Base-by-base conservation (phyloP, 1,140 invertebrate species). In the Pogonomyrmex californicus region DNA sequence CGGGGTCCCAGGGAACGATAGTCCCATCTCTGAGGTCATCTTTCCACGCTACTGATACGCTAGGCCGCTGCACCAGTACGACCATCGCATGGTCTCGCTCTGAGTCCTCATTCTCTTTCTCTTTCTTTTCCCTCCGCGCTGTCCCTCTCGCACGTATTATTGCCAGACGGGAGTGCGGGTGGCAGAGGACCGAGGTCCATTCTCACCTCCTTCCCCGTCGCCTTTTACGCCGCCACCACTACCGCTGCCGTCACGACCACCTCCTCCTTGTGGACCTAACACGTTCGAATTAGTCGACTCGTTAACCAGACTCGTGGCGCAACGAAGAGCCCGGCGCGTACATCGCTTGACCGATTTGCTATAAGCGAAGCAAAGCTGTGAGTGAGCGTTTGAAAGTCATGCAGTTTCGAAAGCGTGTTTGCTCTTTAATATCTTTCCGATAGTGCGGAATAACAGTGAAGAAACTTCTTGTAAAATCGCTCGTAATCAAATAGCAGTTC, bases 251-350 rank as follows among this genome's bases (percentile, higher is more conserved):
- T 79, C 68, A 62, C 56, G 44, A 47, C 65, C 83, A 70, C 73
- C 68, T 71, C 82, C 54, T 86, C 86, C 78, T 91, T 88, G 88
- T 91, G 91, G 90, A 92, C 88, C 86, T 88, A 91, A 90, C 91
- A 86, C 87, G 88, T 92, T 93, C 92, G 93, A 95, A 95, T 95
- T 94, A 95, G 94, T 94, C 94, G 92, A 92, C 93, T 94, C 90
- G 92, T 94, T 93, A 93, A 92, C 89, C 91, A 92, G 88, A 87
- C 89, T 88, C 88, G 90, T 86, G 88, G 85, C 82, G 63, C 81
- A 85, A 78, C 85, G 88, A 85, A 68, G 81, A 90, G 73, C 71
- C 70, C 54, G 49, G 63, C 71, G 88, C 81, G 51, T 88, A 81
- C 51, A 41, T 62, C 78, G 76, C 75, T 86, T 90, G 77, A 63